Base-by-base conservation (phyloP, 2,113 vertebrate genomes). In the Leptobrachium leishanense region DNA sequence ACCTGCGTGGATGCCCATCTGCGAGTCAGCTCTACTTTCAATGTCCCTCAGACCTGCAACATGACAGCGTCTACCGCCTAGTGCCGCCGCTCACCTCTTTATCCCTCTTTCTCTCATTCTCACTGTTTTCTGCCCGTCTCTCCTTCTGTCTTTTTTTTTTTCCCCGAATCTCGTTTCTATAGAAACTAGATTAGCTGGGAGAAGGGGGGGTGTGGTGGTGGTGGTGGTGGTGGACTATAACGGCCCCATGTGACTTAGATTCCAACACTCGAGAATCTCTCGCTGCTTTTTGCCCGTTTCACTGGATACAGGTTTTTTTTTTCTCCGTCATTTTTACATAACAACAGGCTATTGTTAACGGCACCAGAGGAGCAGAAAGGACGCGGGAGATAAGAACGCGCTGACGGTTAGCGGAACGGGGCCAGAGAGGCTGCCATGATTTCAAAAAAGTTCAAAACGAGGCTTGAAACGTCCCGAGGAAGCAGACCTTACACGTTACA, bases 181-280 rank as follows among this genome's bases (percentile, higher is more conserved):
- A 80, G 77, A 80, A 80, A 80, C 77, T 68, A 80, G 77, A 80
- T 80, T 74, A 80, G 62, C 77, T 74, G 77, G 77, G 62, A 72
- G 77, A 72, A 50, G 77, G 77, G 77, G 71, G 77, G 77, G 70
- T n/a, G n/a, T n/a, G n/a, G n/a, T n/a, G n/a, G n/a, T n/a, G n/a
- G n/a, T n/a, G n/a, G n/a, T n/a, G n/a, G n/a, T n/a, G n/a, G n/a
- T 67, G 71, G 77, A 74, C 70, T 73, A 63, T 79, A 67, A 68
- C 46, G 20, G 77, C 71, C 77, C 71, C 77, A 80, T 80, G 77
- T 80, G 77, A 80, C 77, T 80, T 57, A 80, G 77, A 80, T 80
- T 80, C 77, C 77, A 74, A 80, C 71, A 80, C 77, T 80, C 63
- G 72, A 80, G 50, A 80, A 80, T 80, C 70, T 80, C 77, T 74